These are phyloP conservation scores for Pseudachorutes palmiensis DNA, from an alignment of 1,140 invertebrate species.

Conservation along the genomic window DNA sequence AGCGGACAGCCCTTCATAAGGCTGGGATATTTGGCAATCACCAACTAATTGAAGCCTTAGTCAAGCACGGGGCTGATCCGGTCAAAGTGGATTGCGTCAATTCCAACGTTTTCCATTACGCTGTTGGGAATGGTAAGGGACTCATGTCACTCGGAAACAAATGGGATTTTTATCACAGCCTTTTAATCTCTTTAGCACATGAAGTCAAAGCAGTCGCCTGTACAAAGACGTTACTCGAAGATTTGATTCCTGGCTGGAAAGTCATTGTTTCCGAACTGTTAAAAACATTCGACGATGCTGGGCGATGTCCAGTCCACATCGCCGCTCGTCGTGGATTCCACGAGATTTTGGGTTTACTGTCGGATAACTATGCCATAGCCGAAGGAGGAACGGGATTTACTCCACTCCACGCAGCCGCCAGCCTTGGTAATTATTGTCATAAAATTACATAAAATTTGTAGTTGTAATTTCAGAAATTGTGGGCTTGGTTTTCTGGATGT, in stretches of 20 bases:
- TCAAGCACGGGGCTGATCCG: constrained; percentile 8
- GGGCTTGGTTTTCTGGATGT: no score
- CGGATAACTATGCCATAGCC: background rate
- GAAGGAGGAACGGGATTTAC: constrained; percentile 7
- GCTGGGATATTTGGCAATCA: constrained; percentile 6
- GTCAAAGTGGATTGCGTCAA: background rate
- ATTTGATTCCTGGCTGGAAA: background rate
- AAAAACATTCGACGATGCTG: background rate
- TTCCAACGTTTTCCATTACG: constrained; percentile 9
- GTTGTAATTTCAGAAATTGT: background rate
- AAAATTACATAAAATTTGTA: background rate
- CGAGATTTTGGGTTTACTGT: background rate
- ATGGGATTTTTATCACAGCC: no score
- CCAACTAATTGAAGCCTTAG: background rate
- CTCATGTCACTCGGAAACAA: no score
- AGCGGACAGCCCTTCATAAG: background rate
- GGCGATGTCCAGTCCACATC: constrained; percentile 12
- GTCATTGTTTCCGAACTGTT: background rate
- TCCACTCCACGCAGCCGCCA: constrained; percentile 1
- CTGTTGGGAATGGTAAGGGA: constrained; percentile 10
- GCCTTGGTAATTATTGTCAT: background rate
- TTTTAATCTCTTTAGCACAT: background rate
- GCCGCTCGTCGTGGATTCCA: background rate
- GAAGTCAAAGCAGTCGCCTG: background rate
- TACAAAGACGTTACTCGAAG: background rate